Evolutionary conservation across 35 echinoderm and acorn worm genomes (phyloP).

Genomic region (Chiridota heheva): DNA sequence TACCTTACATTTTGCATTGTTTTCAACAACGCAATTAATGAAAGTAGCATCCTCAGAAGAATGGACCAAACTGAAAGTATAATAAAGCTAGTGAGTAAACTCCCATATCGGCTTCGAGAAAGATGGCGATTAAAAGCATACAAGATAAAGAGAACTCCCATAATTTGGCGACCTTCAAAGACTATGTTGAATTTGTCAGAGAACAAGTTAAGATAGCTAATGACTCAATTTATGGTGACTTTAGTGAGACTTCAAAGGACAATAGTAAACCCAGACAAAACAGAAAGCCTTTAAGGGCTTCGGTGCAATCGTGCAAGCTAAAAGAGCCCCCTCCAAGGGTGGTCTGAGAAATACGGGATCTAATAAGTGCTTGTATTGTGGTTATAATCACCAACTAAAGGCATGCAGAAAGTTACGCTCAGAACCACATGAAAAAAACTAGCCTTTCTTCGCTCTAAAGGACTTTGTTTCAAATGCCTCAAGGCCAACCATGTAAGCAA

Average conservation of each 20-base stretch:
- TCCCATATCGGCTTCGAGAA: conserved; percentile 27
- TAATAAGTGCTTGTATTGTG: conserved; percentile 26
- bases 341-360: neutral
- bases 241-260: conserved; percentile 6
- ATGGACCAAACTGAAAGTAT: conserved; percentile 36
- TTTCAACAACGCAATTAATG: conserved; percentile 22
- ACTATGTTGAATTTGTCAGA: conserved; percentile 32
- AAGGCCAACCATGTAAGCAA: conserved; percentile 10
- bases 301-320: conserved; percentile 2
- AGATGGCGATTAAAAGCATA: neutral
- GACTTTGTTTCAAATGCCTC: conserved; percentile 30
- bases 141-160: conserved; percentile 10
- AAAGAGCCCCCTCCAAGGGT: neutral
- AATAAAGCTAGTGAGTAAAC: conserved; percentile 14
- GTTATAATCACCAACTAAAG: neutral
- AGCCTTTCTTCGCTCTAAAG: conserved; percentile 31
- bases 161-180: conserved; percentile 5
- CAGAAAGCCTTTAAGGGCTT: neutral
- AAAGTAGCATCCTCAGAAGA: neutral
- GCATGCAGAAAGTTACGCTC: conserved; percentile 3
- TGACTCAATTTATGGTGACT: conserved; percentile 27
- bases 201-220: conserved; percentile 34
- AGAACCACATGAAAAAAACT: conserved; percentile 18
- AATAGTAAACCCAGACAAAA: neutral
- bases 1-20: neutral